These are phyloP conservation scores for Pangasius djambal DNA, from an alignment of 2,797 vertebrate species.

Conservation along the genomic window DNA sequence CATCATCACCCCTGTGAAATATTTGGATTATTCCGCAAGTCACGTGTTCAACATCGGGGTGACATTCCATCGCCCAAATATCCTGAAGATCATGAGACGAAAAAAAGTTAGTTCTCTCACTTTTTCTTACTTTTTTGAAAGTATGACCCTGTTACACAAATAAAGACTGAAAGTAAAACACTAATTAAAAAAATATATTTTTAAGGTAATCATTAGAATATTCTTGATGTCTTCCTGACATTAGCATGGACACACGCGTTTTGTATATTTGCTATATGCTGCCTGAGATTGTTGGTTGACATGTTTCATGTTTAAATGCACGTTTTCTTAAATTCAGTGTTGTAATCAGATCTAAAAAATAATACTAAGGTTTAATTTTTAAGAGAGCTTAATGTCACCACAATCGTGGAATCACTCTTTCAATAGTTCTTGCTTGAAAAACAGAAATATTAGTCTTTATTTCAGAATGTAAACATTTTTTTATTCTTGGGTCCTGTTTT, in stretches of 20 bases:
- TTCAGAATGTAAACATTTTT: not conserved
- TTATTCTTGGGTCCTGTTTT: not conserved
- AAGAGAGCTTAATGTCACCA: not conserved
- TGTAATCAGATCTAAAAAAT: not conserved
- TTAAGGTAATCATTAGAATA: too few relatives aligned
- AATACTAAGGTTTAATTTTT: not conserved
- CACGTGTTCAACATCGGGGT: not conserved
- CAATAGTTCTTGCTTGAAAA: not conserved
- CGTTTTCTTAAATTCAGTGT: too few relatives aligned
- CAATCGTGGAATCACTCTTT: not conserved
- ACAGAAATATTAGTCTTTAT: not conserved
- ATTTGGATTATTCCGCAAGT: not conserved
- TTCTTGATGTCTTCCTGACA: too few relatives aligned
- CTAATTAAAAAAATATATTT: too few relatives aligned
- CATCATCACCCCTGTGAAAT: not conserved
- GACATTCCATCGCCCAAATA: not conserved
- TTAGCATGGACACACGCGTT: too few relatives aligned
- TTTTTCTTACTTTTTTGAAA: not conserved
- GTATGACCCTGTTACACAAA: too few relatives aligned
- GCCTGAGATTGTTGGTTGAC: too few relatives aligned
- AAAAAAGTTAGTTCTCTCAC: not conserved
- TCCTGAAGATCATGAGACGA: not conserved
- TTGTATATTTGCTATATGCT: too few relatives aligned
- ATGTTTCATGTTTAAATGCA: too few relatives aligned
- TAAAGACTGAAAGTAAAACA: not conserved